Percentiles rank a stretch among this genome's conserved stretches.
Conservation (phyloP, 2,113 vertebrate genomes). For the Catagonus wagneri region DNA sequence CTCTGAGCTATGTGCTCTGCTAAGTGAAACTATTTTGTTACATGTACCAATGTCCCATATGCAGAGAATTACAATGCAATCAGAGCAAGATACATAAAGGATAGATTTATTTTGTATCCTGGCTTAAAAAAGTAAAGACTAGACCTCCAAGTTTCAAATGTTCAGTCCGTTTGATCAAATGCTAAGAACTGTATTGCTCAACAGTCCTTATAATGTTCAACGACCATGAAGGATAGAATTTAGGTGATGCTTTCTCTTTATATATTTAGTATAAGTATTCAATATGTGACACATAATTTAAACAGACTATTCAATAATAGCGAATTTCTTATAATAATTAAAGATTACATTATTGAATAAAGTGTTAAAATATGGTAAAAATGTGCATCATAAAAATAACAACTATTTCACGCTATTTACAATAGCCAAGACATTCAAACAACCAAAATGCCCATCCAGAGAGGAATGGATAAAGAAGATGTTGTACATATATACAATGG, state of each 20-base stretch:
- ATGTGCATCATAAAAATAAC: conserved; percentile 9
- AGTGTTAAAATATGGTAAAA: conserved; percentile 12
- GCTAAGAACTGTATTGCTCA: conserved; percentile 51
- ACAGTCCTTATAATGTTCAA: conserved; percentile 45
- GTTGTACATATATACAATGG: too few species aligned
- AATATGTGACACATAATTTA: conserved; percentile 19
- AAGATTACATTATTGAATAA: conserved; percentile 38
- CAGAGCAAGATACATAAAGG: conserved; percentile 67
- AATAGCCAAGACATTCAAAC: too few species aligned
- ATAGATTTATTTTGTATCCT: conserved; percentile 57
- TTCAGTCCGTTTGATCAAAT: conserved; percentile 70
- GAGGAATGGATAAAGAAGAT: too few species aligned
- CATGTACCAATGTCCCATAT: conserved; percentile 65
- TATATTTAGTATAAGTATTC: conserved; percentile 26
- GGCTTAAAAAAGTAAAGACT: conserved; percentile 75
- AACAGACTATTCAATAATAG: neutral
- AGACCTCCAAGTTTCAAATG: conserved; percentile 34
- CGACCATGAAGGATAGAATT: conserved; percentile 18
- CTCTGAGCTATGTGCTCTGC: conserved; percentile 80
- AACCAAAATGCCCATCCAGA: too few species aligned
- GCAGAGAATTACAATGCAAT: conserved; percentile 64
- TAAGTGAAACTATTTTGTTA: conserved; percentile 81
- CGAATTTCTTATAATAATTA: neutral
- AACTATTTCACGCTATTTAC: neutral
- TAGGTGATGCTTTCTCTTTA: neutral